Base-by-base conservation (phyloP, 2,113 vertebrate genomes). In the Phylloscopus whistleri region DNA sequence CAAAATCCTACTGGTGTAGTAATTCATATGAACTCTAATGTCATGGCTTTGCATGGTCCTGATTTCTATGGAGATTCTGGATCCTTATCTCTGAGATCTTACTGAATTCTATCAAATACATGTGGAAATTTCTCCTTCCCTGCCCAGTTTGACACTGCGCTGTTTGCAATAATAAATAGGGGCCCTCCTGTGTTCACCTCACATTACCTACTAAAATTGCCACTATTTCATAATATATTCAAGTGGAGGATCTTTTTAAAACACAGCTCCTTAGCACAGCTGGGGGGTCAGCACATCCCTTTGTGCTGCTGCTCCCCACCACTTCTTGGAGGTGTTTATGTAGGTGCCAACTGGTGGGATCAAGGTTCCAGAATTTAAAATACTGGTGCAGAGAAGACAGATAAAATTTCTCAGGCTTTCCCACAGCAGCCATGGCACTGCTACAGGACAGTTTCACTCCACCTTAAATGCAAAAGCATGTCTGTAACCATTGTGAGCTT, bases 401-500 rank as follows among this genome's bases (percentile, higher is more conserved):
- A 15, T 0, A 16, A 0, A 12, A 48, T 39, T 76, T 15, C 53
- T 2, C 26, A 62, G 37, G 13, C 59, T 73, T 73, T 74, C 18
- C 37, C 27, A 59, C 27, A 77, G 55, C 68, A 80, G 67, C 59
- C 35, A 2, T 11, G 33, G 26, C 26, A 26, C 58, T 49, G 3
- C 4, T 17, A 3, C 2, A 44, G 72, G 66, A 24, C 39, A 24
- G 23, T 43, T 82, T 82, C 69, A 60, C 66, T 96, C 96, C 94
- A 94, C 95, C 94, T 96, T 94, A 96, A 96, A 62, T 16, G 44
- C 44, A 84, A 59, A 16, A 89, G 67, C 46, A 3, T 21, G 66
- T 87, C 73, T 59, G 73, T 20, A 79, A 79, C 86, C 48, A 24
- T 7, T 76, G 93, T 86, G 94, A 94, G 96, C 86, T 96, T 88